Evolutionary conservation across 37 sponge, comb jelly and placozoan species (phyloP).

Genomic region (Halisarca cf. caerulea): DNA sequence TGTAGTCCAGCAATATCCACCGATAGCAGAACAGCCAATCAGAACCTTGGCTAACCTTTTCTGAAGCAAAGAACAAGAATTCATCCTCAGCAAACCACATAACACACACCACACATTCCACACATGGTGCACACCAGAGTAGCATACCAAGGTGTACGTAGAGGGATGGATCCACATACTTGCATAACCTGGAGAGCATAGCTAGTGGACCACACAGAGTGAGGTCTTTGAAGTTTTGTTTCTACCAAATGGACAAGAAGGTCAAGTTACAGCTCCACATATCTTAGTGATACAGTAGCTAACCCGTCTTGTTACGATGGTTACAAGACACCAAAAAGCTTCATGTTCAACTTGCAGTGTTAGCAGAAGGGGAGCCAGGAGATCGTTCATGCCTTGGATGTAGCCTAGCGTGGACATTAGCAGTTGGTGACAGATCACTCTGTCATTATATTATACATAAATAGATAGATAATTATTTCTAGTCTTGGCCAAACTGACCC

Average conservation of each 20-base stretch:
- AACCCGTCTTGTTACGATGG: slow-evolving; percentile 30
- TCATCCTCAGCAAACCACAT: neutral
- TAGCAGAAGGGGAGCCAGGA: slow-evolving; percentile 42
- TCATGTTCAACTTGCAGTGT: slow-evolving; percentile 39
- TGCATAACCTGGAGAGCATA: slow-evolving; percentile 22
- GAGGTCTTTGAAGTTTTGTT: slow-evolving; percentile 20
- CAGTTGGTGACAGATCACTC: neutral
- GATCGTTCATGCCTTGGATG: slow-evolving; percentile 63
- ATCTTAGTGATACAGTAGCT: neutral
- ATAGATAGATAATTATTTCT: too few species aligned
- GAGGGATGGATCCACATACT: slow-evolving; percentile 6
- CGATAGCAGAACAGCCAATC: slow-evolving; percentile 52
- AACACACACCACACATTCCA: too few species aligned
- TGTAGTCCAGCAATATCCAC: slow-evolving; percentile 38
- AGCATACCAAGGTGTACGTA: slow-evolving; percentile 28
- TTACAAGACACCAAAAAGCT: slow-evolving; percentile 56
- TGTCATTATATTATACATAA: too few species aligned
- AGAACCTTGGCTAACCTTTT: neutral
- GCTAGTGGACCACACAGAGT: slow-evolving; percentile 28
- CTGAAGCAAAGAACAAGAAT: slow-evolving; percentile 9
- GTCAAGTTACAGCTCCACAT: neutral
- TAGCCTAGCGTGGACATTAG: slow-evolving; percentile 25
- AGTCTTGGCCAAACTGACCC: too few species aligned
- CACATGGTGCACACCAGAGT: too few species aligned
- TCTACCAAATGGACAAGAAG: neutral